A percentile compares a stretch with the other conserved stretches of the same genome.
These are phyloP conservation scores for Bellardia bayeri DNA, from an alignment of 2,888 invertebrate species.

Conservation along the genomic window DNA sequence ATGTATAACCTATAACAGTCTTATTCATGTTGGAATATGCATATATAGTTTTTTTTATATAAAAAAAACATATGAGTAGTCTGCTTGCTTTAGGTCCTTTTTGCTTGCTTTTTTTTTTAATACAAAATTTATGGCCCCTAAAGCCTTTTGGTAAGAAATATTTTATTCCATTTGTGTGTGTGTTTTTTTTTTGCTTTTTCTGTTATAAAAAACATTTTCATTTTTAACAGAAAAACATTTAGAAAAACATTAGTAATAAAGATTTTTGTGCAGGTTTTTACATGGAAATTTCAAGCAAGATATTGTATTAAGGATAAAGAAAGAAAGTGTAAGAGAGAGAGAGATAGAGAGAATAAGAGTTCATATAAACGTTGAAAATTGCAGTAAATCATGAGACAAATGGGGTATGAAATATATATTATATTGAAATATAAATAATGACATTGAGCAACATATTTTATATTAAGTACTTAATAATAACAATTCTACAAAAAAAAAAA, in stretches of 20 bases:
- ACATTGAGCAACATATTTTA: conserved; percentile 67
- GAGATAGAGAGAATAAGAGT: background rate
- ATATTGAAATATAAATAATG: conserved; percentile 16
- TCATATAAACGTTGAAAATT: conserved; percentile 22
- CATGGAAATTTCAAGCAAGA: background rate
- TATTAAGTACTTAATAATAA: conserved; percentile 68
- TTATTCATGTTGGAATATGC: conserved; percentile 6
- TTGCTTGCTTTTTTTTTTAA: conserved; percentile 43
- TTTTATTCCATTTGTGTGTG: background rate
- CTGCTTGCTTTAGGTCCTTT: background rate
- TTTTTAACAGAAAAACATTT: conserved; percentile 56
- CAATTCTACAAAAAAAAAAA: background rate
- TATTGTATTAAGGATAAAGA: too few relatives aligned
- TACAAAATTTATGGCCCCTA: conserved; percentile 64
- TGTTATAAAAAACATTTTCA: conserved; percentile 24
- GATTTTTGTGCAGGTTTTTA: conserved; percentile 20
- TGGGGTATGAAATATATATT: conserved; percentile 69
- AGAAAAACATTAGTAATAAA: conserved; percentile 68
- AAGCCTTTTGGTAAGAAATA: conserved; percentile 45
- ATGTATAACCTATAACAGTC: conserved; percentile 51
- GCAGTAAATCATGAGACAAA: conserved; percentile 69
- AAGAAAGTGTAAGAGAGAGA: too few relatives aligned
- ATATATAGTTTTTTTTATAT: background rate
- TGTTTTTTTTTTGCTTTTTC: too few relatives aligned
- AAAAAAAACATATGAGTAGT: background rate